Conservation (phyloP, 2,113 vertebrate species). For the Hippoglossus stenolepis region DNA sequence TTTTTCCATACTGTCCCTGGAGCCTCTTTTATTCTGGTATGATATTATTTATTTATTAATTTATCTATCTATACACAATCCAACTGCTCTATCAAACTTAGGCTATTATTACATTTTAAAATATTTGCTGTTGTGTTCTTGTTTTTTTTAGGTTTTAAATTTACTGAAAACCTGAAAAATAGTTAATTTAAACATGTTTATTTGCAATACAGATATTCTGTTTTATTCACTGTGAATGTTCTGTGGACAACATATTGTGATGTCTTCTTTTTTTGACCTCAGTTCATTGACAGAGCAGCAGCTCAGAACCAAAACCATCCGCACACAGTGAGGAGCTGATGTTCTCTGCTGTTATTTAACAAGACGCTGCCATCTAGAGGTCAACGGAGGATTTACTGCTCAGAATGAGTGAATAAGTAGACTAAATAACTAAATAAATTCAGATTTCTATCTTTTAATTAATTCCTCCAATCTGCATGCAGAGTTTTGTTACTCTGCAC, state of each 20-base stretch:
- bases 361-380: constrained; percentile 58
- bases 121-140: background rate
- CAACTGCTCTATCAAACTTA: background rate
- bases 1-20: constrained; percentile 40
- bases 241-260: background rate
- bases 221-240: background rate
- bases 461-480: no score
- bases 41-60: background rate
- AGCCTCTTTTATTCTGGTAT: constrained; percentile 8
- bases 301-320: background rate
- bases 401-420: background rate
- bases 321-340: background rate
- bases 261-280: background rate
- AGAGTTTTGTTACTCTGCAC: no score
- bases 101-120: no score
- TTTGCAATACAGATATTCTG: no score
- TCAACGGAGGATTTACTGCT: background rate
- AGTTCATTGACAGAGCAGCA: background rate
- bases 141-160: background rate
- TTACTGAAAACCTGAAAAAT: no score
- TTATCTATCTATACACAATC: background rate
- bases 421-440: no score
- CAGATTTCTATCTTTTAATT: no score
- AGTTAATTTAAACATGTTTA: no score
- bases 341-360: background rate